Evolutionary conservation across 2,797 vertebrate genomes (phyloP), one percentile per base, ranked within the genome.

Genomic region (Phalanger gymnotis): DNA sequence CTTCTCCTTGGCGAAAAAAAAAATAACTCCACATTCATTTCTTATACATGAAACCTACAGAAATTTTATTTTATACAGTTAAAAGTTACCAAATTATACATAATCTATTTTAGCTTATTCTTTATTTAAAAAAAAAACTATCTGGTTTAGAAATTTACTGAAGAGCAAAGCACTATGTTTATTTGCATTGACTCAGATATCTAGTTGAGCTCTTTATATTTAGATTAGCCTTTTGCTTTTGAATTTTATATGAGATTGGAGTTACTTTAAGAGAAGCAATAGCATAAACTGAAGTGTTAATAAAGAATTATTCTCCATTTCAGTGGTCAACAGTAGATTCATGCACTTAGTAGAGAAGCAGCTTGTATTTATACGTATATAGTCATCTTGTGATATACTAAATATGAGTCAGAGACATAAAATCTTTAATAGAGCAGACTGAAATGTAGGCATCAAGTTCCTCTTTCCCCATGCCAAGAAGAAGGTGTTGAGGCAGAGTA

Each of bases 231-330:
- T 93, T 95, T 53, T 90, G 73, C 91, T 92, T 1, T 4, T 94
- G 96, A 96, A 94, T 92, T 94, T 95, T 96, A 97, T 55, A 96
- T 94, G 93, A 97, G 34, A 81, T 61, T 89, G 52, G 95, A 96
- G 93, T 95, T 97, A 94, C 92, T 97, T 95, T 34, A 90, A 92
- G 81, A 47, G 90, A 91, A 0, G 1, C 31, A 94, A 56, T 19
- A 51, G 66, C n/a, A 54, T 81, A 25, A 91, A 89, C 91, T 92
- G 6, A 89, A 94, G 58, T 56, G 57, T 91, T 94, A 92, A 57
- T 16, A 56, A 54, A 93, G 91, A 96, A 47, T 96, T 90, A 92
- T 92, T 61, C 11, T 53, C 7, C 51, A n/a, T 93, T 92, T 91
- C 54, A 51, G 54, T 89, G 40, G 11, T n/a, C 0, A 91, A 96